phyloP scores from a whole-genome alignment of 2,113 vertebrate species.

The Rafetus swinhoei region DNA sequence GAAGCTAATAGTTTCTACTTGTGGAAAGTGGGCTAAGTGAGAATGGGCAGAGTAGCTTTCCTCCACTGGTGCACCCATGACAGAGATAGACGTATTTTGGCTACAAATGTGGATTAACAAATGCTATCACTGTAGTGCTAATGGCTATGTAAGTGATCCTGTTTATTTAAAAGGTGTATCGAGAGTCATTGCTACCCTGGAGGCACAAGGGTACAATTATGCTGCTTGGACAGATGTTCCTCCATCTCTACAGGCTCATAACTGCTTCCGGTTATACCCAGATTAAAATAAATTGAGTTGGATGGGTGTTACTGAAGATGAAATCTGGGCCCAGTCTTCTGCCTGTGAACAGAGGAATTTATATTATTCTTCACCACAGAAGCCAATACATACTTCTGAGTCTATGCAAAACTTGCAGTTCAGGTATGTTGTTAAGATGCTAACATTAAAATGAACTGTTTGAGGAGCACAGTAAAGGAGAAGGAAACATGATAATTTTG shows the following conservation, averaged over 20 bases:
- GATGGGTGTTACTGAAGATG: neutral
- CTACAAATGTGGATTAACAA: neutral
- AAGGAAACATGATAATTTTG: neutral
- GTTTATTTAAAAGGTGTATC: neutral
- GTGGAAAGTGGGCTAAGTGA: neutral
- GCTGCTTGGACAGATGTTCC: neutral
- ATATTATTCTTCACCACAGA: neutral
- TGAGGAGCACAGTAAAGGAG: neutral
- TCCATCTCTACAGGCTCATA: neutral
- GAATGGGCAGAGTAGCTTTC: neutral
- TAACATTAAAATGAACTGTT: neutral
- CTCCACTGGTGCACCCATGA: neutral
- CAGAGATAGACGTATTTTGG: neutral
- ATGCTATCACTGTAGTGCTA: neutral
- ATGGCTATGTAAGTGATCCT: neutral
- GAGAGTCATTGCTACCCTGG: neutral
- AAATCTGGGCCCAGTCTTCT: neutral
- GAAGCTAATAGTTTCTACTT: neutral
- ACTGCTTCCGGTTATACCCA: neutral
- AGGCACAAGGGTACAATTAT: neutral
- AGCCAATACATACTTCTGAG: neutral
- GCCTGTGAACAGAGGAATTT: neutral
- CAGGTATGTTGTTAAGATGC: neutral
- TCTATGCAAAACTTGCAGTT: neutral
- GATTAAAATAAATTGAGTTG: slow-evolving; percentile 15